Percentiles rank a stretch among this genome's conserved stretches.
These are phyloP conservation scores for Drosophila tanythrix DNA, from an alignment of 2,888 invertebrate genomes.

Conservation along the genomic window DNA sequence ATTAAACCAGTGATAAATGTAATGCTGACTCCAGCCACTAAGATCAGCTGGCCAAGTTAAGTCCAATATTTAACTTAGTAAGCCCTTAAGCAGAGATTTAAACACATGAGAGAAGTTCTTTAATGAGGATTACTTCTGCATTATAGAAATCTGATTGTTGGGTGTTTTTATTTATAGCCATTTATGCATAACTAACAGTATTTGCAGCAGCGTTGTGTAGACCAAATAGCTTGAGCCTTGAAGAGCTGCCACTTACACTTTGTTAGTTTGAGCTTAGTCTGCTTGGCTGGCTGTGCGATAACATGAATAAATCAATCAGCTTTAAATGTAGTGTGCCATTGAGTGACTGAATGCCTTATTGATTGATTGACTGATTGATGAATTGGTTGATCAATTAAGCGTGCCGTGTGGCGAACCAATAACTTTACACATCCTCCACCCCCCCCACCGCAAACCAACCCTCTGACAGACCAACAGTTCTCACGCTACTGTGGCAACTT, in stretches of 20 bases:
- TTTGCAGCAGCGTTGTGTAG: not conserved
- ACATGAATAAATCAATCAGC: conserved; percentile 55
- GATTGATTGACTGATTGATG: conserved; percentile 44
- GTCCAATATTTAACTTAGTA: conserved; percentile 26
- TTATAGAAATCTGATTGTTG: not conserved
- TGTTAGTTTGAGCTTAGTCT: not conserved
- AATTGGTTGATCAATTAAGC: conserved; percentile 48
- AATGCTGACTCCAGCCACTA: too few species aligned
- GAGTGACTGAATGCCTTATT: conserved; percentile 31
- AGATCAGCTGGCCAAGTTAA: conserved; percentile 16
- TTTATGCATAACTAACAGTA: not conserved
- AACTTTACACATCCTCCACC: not conserved
- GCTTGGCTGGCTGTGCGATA: not conserved
- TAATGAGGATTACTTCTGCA: not conserved
- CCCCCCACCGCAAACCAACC: not conserved
- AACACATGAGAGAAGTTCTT: conserved; percentile 1
- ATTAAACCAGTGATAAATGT: conserved; percentile 19
- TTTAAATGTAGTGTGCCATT: conserved; percentile 24
- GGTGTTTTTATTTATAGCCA: not conserved
- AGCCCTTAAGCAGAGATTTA: conserved; percentile 20
- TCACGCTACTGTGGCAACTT: conserved; percentile 22
- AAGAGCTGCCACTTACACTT: not conserved
- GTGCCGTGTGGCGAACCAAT: conserved; percentile 24
- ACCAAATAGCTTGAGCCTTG: not conserved
- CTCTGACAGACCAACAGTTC: conserved; percentile 13